Conservation (phyloP, 2,113 vertebrate genomes). For the Peromyscus californicus region DNA sequence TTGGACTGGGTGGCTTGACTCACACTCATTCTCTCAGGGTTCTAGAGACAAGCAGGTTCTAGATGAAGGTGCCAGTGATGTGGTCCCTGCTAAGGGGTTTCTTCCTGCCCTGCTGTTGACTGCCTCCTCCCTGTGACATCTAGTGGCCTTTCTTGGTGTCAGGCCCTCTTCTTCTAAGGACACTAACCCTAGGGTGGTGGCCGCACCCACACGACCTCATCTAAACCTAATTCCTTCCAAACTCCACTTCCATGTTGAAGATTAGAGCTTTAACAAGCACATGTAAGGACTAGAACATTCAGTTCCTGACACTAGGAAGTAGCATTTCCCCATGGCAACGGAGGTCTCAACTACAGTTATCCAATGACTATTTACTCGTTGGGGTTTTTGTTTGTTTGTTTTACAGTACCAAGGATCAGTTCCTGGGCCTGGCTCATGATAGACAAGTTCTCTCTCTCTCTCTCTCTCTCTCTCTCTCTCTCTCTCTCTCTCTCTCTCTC, state of each 20-base stretch:
- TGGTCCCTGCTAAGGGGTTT: not conserved
- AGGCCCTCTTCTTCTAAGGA: not conserved
- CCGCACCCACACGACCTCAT: not conserved
- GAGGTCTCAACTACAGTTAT: not conserved
- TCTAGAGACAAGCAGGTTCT: not conserved
- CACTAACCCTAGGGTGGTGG: not conserved
- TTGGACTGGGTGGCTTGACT: not conserved
- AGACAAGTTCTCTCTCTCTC: not conserved
- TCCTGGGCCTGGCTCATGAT: not conserved
- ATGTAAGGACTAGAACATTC: not conserved
- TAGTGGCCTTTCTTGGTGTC: not conserved
- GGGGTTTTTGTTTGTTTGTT: not conserved
- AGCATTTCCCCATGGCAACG: conserved; percentile 8
- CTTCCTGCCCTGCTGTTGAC: not conserved
- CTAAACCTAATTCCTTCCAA: not conserved
- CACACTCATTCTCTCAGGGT: not conserved
- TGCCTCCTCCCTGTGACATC: not conserved
- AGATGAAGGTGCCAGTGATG: not conserved
- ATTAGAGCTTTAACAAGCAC: not conserved
- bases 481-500: too few species aligned
- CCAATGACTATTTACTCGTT: not conserved
- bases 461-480: too few species aligned
- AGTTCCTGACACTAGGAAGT: not conserved
- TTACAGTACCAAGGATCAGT: not conserved
- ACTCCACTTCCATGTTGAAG: not conserved